phyloP scores from a whole-genome alignment of 92 coral and sea anemone species.

The Hydrozoanthus gracilis region DNA sequence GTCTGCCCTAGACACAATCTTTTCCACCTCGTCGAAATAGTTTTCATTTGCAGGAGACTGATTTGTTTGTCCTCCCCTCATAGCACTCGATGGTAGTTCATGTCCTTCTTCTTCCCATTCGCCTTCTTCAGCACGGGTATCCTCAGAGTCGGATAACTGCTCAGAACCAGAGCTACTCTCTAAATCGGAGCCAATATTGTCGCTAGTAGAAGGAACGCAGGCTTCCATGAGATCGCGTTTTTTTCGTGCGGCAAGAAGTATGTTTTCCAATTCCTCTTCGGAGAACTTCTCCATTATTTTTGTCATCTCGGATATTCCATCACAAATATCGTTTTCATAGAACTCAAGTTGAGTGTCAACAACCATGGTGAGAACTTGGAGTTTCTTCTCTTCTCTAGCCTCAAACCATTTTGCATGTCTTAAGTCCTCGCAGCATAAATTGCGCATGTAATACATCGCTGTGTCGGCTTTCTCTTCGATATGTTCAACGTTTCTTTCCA shows the following conservation, averaged over 20 bases:
- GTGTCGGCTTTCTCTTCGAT: conserved; percentile 85
- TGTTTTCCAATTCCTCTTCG: conserved; percentile 62
- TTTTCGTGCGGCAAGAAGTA: conserved; percentile 45
- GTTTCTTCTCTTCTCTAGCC: conserved; percentile 62
- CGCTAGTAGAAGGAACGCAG: background rate
- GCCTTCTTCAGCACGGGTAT: background rate
- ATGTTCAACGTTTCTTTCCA: conserved; percentile 72
- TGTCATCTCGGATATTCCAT: conserved; percentile 76
- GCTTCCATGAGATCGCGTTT: conserved; percentile 35
- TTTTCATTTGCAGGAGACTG: conserved; percentile 3
- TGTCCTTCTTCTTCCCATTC: background rate
- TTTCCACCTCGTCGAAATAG: background rate
- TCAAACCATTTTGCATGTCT: conserved; percentile 88
- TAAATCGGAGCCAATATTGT: background rate
- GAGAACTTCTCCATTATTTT: conserved; percentile 62
- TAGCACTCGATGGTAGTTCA: background rate
- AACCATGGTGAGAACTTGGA: conserved; percentile 67
- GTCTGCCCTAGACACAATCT: background rate
- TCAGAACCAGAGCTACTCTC: conserved; percentile 22
- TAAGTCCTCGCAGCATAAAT: conserved; percentile 83
- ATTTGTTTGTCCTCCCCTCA: background rate
- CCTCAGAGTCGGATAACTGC: background rate
- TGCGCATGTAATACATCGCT: conserved; percentile 81
- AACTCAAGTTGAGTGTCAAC: conserved; percentile 67
- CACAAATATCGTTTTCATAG: conserved; percentile 87